These are phyloP conservation scores for Matsumurasca onukii DNA, from an alignment of 1,140 invertebrate species.

Conservation along the genomic window DNA sequence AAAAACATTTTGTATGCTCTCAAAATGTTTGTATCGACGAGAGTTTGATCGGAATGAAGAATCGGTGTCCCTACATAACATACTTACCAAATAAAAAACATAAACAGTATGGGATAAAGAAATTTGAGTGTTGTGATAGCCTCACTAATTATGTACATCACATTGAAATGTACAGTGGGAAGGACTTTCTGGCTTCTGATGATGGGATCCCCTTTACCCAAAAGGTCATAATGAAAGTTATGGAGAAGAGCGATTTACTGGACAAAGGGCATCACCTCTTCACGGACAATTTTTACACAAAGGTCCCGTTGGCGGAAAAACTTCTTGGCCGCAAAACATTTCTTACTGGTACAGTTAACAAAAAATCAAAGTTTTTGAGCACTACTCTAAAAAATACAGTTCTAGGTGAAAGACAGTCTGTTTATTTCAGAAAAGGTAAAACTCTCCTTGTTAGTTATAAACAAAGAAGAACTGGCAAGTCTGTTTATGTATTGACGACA, in stretches of 20 bases:
- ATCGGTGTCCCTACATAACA: background rate
- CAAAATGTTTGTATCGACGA: constrained; percentile 11
- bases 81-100: background rate
- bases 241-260: background rate
- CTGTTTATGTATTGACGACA: background rate
- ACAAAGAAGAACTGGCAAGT: background rate
- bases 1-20: constrained; percentile 12
- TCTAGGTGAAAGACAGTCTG: background rate
- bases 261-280: background rate
- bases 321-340: background rate
- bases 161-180: constrained; percentile 21
- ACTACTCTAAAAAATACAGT: background rate
- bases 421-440: background rate
- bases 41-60: background rate
- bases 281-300: constrained; percentile 18
- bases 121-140: constrained; percentile 13
- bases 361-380: background rate
- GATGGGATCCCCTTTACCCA: background rate
- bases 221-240: constrained; percentile 3
- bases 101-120: constrained; percentile 7
- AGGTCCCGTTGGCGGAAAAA: background rate
- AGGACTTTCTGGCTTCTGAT: constrained; percentile 2
- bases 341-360: constrained; percentile 15
- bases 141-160: constrained; percentile 10
- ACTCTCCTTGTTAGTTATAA: background rate